Percentiles rank a stretch among this genome's conserved stretches.
These are phyloP conservation scores for Ctenopoma kingsleyae DNA, from an alignment of 2,797 vertebrate species.

Conservation along the genomic window DNA sequence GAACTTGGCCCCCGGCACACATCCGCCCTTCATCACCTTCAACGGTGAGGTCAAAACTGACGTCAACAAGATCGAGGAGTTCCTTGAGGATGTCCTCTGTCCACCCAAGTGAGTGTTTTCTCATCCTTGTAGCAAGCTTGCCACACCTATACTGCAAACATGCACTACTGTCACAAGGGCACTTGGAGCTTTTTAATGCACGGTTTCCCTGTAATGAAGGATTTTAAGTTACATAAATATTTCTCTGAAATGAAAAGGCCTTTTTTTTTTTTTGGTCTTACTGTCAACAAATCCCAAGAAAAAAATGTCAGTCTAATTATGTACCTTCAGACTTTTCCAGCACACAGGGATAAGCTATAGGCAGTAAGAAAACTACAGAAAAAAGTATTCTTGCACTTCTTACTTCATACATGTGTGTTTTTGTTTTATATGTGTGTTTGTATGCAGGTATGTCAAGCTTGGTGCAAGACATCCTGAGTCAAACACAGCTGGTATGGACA, in stretches of 20 bases:
- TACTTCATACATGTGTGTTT: conserved; percentile 8
- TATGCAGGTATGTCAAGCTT: conserved; percentile 92
- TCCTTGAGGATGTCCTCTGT: conserved; percentile 95
- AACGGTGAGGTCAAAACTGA: conserved; percentile 98
- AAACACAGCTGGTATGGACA: conserved; percentile 98
- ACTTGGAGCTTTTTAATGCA: background rate
- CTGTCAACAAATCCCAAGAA: background rate
- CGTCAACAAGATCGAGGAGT: conserved; percentile 99
- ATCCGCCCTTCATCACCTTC: conserved; percentile 97
- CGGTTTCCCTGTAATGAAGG: background rate
- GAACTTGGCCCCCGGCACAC: conserved; percentile 97
- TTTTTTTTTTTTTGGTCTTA: background rate
- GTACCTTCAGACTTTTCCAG: background rate
- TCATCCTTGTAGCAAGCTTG: background rate
- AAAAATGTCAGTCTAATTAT: background rate
- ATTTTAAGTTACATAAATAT: background rate
- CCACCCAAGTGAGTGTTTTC: conserved; percentile 93
- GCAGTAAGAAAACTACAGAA: no score
- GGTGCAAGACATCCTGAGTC: conserved; percentile 96
- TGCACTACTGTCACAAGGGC: background rate
- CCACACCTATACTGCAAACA: conserved; percentile 11
- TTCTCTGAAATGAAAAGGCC: background rate
- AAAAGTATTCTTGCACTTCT: background rate
- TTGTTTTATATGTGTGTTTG: conserved; percentile 17
- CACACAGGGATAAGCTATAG: no score